These are phyloP conservation scores for Bagarius yarrelli DNA, from an alignment of 2,113 vertebrate species.

Conservation along the genomic window DNA sequence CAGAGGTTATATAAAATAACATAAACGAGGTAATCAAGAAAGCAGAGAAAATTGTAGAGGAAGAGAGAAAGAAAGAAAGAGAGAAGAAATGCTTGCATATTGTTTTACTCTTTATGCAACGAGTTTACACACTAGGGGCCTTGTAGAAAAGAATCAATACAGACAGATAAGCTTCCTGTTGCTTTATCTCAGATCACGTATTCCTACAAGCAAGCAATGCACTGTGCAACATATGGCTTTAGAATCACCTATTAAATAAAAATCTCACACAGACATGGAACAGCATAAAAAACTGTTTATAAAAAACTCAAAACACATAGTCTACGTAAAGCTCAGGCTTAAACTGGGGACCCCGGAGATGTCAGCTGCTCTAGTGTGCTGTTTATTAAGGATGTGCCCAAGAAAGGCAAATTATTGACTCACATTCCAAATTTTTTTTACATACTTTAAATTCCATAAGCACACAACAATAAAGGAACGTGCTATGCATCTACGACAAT, in stretches of 20 bases:
- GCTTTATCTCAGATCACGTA: conserved; percentile 46
- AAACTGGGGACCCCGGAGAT: background rate
- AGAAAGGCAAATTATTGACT: background rate
- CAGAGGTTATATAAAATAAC: background rate
- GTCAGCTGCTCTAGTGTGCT: background rate
- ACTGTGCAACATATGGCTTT: conserved; percentile 49
- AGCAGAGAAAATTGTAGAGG: conserved; percentile 18
- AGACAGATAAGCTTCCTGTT: conserved; percentile 64
- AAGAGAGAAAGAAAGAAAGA: conserved; percentile 8
- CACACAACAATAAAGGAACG: background rate
- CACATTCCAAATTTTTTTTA: background rate
- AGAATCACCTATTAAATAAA: conserved; percentile 53
- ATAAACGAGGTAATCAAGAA: conserved; percentile 36
- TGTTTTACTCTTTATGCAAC: conserved; percentile 72
- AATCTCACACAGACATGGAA: background rate
- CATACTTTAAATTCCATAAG: background rate
- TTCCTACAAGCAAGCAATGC: conserved; percentile 55
- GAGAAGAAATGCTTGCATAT: conserved; percentile 60
- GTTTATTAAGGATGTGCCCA: background rate
- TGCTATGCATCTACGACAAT: background rate
- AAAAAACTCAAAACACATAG: too few relatives aligned
- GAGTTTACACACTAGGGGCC: conserved; percentile 64
- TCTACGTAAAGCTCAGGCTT: background rate
- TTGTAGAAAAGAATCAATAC: conserved; percentile 60
- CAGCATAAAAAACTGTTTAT: too few relatives aligned